A percentile compares a stretch with the other conserved stretches of the same genome.
Conservation (phyloP, 2,797 vertebrate species). For the Denticeps clupeoides region DNA sequence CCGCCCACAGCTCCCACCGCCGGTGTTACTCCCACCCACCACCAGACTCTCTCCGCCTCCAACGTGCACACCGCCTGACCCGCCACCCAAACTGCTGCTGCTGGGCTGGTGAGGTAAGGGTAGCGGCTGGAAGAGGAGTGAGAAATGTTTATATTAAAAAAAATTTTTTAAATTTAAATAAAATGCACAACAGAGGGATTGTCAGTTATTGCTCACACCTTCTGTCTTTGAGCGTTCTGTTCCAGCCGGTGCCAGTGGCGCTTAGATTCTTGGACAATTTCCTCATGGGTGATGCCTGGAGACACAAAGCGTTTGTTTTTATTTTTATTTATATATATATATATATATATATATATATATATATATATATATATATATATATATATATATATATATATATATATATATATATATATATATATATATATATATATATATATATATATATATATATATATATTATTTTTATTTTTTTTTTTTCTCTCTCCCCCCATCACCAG, state of each 20-base stretch:
- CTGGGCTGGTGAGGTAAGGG: conserved; percentile 54
- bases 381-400: too few relatives aligned
- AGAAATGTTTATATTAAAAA: neutral
- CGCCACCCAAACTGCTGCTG: conserved; percentile 29
- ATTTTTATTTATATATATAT: too few relatives aligned
- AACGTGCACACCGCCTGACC: conserved; percentile 19
- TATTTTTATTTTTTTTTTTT: too few relatives aligned
- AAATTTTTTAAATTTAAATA: too few relatives aligned
- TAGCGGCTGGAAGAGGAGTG: conserved; percentile 44
- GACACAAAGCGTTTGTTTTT: too few relatives aligned
- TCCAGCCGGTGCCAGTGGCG: conserved; percentile 91
- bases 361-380: too few relatives aligned
- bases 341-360: too few relatives aligned
- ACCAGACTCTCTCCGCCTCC: conserved; percentile 16
- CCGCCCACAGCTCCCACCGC: conserved; percentile 44
- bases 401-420: too few relatives aligned
- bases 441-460: too few relatives aligned
- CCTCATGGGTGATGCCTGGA: conserved; percentile 96
- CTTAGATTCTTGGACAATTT: conserved; percentile 94
- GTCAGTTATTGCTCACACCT: conserved; percentile 51
- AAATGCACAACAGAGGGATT: neutral
- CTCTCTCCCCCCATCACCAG: too few relatives aligned
- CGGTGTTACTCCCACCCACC: conserved; percentile 39
- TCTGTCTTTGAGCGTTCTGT: conserved; percentile 70
- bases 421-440: too few relatives aligned